Base-by-base conservation (phyloP, 2,113 vertebrate species). In the Rhinopithecus roxellana region DNA sequence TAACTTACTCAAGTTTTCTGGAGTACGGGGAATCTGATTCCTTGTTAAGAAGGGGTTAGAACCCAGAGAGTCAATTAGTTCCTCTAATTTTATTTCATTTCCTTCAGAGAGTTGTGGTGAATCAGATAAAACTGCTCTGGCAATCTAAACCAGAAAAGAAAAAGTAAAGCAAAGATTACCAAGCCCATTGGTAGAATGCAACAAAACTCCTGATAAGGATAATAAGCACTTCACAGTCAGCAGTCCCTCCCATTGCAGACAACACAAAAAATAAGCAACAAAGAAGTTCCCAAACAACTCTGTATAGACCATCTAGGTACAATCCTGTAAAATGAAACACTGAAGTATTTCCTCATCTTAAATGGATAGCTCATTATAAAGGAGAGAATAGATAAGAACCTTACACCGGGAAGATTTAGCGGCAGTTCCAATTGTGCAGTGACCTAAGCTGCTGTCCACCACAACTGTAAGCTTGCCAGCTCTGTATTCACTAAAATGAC, bases 1-100 rank as follows among this genome's bases (percentile, higher is more conserved):
- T 90, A 93, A 99, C 99, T 99, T 98, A 99, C 99, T 98, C 90
- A 99, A 98, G 90, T 99, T 99, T 97, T 99, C 99, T 79, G 99
- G 99, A 79, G 99, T 99, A 55, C 99, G 98, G 9, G 99, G 98
- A 90, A 99, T 98, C 97, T 99, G 98, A 17, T 98, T 99, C 80
- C 97, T 99, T 20, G 99, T 97, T 94, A 99, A 97, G 98, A 99
- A 99, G 0, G 99, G 99, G 93, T 99, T 98, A 85, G 97, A 98
- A 90, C n/a, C 25, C 50, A 99, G 96, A 40, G 93, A 98, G 16
- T 85, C 96, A 48, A 99, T 94, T 30, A 99, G 96, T 18, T 98
- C 98, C 25, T 99, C 99, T 75, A 99, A 97, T 32, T 98, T 87
- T 72, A 98, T 75, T 94, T 90, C 97, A 95, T 98, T 98, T 87